Evolutionary conservation across 1,140 invertebrate genomes (phyloP), one percentile per base, ranked within the genome.

Genomic region (Heterodera carotae): DNA sequence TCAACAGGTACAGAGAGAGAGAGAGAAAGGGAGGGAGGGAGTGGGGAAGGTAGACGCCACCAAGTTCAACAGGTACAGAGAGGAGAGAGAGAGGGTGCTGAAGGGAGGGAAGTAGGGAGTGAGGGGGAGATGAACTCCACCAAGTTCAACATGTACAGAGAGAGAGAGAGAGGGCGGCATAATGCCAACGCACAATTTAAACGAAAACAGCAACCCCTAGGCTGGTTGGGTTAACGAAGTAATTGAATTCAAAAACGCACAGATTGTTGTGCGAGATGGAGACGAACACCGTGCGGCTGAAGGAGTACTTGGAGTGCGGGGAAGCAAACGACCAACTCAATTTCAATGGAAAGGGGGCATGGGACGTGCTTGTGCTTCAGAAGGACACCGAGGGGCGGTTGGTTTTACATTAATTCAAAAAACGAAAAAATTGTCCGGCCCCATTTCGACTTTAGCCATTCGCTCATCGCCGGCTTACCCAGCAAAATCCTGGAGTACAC

Each of bases 401-500:
- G n/a, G 27, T 10, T 7, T 77, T 64, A 25, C 64, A n/a, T n/a
- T n/a, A n/a, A n/a, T n/a, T n/a, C n/a, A n/a, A n/a, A n/a, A n/a
- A n/a, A n/a, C n/a, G n/a, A n/a, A n/a, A n/a, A n/a, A n/a, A n/a
- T n/a, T n/a, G n/a, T n/a, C n/a, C n/a, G n/a, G n/a, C n/a, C n/a
- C n/a, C n/a, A n/a, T n/a, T n/a, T n/a, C n/a, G 62, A 43, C 39
- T 53, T 56, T 18, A 94, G 93, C 88, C 94, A 94, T 88, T 93
- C 92, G 82, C 93, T 94, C 48, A 94, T 94, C 92, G 92, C 93
- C 75, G 94, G 93, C 48, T 93, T 93, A 60, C 92, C 93, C n/a
- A 36, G 59, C 59, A 64, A 74, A 31, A 74, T 74, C 29, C n/a
- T 74, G 27, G 72, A 74, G 72, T 74, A 74, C 64, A 74, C 64